Evolutionary conservation across 1,140 invertebrate genomes (phyloP).

Genomic region (Cydia amplana): DNA sequence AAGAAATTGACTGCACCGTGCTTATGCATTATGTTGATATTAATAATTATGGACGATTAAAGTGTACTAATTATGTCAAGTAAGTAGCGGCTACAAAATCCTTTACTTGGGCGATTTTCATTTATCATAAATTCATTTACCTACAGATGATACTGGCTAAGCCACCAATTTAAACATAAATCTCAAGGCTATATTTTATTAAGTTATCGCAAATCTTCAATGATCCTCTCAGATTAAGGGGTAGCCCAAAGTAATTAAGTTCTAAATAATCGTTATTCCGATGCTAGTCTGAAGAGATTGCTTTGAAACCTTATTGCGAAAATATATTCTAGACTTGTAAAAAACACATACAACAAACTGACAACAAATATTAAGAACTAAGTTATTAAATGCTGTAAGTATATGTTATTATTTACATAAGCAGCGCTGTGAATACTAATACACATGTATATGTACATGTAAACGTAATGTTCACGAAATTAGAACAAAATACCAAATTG

Average conservation of each 20-base stretch:
- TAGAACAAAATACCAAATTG: conserved; percentile 27
- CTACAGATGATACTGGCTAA: background rate
- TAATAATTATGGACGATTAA: too few relatives aligned
- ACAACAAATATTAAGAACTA: background rate
- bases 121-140: background rate
- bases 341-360: background rate
- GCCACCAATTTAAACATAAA: background rate
- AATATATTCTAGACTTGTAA: too few relatives aligned
- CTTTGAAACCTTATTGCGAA: background rate
- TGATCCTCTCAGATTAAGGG: background rate
- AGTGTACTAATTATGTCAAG: too few relatives aligned
- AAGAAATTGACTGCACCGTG: too few relatives aligned
- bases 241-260: conserved; percentile 5
- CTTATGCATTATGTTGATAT: too few relatives aligned
- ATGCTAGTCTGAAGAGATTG: background rate
- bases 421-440: background rate
- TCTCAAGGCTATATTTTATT: background rate
- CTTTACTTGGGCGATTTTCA: too few relatives aligned
- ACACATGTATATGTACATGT: too few relatives aligned
- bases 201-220: background rate
- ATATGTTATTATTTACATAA: background rate
- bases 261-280: background rate
- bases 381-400: background rate
- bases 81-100: too few relatives aligned
- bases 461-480: background rate